Evolutionary conservation across 1,140 invertebrate genomes (phyloP).

Genomic region (Drosophila lowei): DNA sequence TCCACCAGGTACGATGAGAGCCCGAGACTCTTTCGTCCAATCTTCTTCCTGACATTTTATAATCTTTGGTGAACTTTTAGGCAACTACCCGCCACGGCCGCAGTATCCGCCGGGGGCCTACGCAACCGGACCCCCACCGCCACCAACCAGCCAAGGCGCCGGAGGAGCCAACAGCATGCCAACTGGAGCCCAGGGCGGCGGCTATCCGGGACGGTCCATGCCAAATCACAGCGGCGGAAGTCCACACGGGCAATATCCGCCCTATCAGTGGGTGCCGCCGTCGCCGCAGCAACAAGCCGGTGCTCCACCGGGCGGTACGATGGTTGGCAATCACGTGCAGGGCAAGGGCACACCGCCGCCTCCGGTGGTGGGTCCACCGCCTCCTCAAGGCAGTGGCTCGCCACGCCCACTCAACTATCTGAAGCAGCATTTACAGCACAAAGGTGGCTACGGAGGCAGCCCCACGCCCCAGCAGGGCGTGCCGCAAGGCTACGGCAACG

Average conservation of each 20-base stretch:
- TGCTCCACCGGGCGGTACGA: slow-evolving; percentile 57
- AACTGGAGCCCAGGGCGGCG: slow-evolving; percentile 70
- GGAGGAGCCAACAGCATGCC: slow-evolving; percentile 82
- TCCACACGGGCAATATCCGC: slow-evolving; percentile 84
- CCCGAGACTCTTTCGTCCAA: neutral
- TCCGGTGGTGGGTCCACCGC: slow-evolving; percentile 65
- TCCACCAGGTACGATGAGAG: slow-evolving; percentile 82
- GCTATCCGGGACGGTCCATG: slow-evolving; percentile 84
- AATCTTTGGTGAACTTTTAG: slow-evolving; percentile 40
- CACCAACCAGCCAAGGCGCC: slow-evolving; percentile 63
- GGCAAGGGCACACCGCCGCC: slow-evolving; percentile 79
- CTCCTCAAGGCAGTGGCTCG: slow-evolving; percentile 70
- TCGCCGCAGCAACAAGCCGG: slow-evolving; percentile 79
- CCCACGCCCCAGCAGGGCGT: slow-evolving; percentile 85
- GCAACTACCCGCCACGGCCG: slow-evolving; percentile 85
- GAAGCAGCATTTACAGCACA: slow-evolving; percentile 88
- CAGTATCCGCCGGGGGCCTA: slow-evolving; percentile 85
- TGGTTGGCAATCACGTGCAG: slow-evolving; percentile 80
- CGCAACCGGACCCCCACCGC: slow-evolving; percentile 70
- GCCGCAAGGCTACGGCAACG: slow-evolving; percentile 85
- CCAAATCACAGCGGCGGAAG: slow-evolving; percentile 84
- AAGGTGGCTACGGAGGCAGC: slow-evolving; percentile 85
- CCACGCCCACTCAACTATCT: slow-evolving; percentile 86
- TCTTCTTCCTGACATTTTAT: neutral
- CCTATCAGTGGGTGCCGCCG: slow-evolving; percentile 84